Conservation (phyloP, 2,888 invertebrate species). For the Vesta saturnalis region DNA sequence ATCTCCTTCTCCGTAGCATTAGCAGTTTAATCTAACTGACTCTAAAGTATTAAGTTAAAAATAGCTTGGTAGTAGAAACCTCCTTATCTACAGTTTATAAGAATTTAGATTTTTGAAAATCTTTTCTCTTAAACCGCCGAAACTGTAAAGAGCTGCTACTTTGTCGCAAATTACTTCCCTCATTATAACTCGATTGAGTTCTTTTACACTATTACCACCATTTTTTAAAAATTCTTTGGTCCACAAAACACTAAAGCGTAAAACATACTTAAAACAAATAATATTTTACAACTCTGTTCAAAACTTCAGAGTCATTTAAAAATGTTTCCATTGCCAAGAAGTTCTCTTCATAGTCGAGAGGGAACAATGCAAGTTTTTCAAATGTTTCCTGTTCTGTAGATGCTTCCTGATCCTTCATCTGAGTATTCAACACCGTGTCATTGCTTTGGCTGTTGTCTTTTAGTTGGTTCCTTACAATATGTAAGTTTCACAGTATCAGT, state of each 20-base stretch:
- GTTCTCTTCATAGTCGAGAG: background rate
- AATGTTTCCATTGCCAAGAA: no score
- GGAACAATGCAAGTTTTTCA: background rate
- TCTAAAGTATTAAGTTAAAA: background rate
- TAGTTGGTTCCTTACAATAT: no score
- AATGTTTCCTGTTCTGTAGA: background rate
- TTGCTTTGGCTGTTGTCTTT: background rate
- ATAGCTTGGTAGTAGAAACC: background rate
- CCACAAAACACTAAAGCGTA: background rate
- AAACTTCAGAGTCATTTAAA: no score
- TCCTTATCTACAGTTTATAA: background rate
- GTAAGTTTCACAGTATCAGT: background rate
- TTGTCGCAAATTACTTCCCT: background rate
- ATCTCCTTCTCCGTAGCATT: background rate
- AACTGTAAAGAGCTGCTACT: conserved; percentile 3
- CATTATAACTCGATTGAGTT: background rate
- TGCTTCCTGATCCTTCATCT: background rate
- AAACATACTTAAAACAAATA: no score
- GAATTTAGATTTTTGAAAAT: background rate
- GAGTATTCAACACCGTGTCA: conserved; percentile 2
- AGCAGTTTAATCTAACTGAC: background rate
- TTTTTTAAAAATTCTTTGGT: conserved; percentile 1
- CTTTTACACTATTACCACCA: background rate
- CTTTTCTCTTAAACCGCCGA: background rate
- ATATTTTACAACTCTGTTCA: no score